Conservation (phyloP, 1,140 invertebrate genomes). For the Stenopsyche tienmushanensis region DNA sequence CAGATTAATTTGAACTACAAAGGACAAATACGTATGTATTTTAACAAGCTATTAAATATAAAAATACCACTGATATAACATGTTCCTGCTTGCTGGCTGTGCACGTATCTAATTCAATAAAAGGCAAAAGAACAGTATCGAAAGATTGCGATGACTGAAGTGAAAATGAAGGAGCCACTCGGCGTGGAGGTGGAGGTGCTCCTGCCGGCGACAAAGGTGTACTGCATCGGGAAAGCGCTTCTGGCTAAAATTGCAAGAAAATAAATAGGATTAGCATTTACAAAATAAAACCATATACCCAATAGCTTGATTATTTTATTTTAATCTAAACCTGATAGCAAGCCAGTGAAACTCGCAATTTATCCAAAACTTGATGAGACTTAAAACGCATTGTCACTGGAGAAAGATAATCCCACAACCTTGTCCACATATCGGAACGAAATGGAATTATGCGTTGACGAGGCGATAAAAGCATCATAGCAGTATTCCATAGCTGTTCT, state of each 20-base stretch:
- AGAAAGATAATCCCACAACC: slow-evolving; percentile 71
- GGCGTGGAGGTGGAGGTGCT: slow-evolving; percentile 45
- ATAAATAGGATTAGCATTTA: neutral
- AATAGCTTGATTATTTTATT: no score
- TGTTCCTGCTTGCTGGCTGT: slow-evolving; percentile 85
- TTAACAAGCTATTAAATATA: no score
- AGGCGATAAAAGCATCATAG: slow-evolving; percentile 78
- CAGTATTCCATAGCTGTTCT: slow-evolving; percentile 75
- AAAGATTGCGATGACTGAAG: slow-evolving; percentile 44
- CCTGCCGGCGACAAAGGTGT: slow-evolving; percentile 73
- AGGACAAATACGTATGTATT: no score
- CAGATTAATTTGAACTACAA: no score
- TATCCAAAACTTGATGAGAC: slow-evolving; percentile 69
- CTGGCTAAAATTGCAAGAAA: slow-evolving; percentile 58
- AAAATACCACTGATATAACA: slow-evolving; percentile 72
- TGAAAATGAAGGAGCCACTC: slow-evolving; percentile 34
- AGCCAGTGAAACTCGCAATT: slow-evolving; percentile 72
- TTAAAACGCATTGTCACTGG: slow-evolving; percentile 61
- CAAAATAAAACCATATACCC: no score
- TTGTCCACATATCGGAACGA: slow-evolving; percentile 77
- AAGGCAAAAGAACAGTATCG: slow-evolving; percentile 65
- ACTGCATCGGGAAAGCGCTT: slow-evolving; percentile 77
- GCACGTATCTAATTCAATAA: slow-evolving; percentile 79
- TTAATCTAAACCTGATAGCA: slow-evolving; percentile 76
- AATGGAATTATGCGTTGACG: slow-evolving; percentile 78